Evolutionary conservation across 2,113 vertebrate genomes (phyloP).

Genomic region (Passer domesticus): DNA sequence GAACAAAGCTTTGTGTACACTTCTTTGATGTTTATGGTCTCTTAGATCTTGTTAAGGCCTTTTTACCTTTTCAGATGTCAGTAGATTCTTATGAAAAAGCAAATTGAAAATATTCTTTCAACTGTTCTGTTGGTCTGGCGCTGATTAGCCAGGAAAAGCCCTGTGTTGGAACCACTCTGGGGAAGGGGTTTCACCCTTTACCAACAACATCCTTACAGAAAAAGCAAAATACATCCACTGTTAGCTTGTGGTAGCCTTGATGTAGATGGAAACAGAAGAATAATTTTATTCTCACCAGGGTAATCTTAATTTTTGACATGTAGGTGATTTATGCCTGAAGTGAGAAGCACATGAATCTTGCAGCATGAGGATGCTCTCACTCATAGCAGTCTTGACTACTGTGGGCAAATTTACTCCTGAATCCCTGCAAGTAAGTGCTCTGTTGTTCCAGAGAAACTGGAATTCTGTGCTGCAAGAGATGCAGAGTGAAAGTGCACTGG

Average conservation of each 20-base stretch:
- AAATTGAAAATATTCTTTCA: neutral
- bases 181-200: neutral
- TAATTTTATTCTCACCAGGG: neutral
- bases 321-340: neutral
- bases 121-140: neutral
- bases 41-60: neutral
- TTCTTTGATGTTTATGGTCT: neutral
- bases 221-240: neutral
- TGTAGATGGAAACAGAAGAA: neutral
- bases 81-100: neutral
- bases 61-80: neutral
- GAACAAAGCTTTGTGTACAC: neutral
- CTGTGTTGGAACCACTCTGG: neutral
- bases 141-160: neutral
- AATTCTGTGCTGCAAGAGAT: neutral
- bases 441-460: neutral
- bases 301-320: neutral
- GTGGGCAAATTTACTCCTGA: neutral
- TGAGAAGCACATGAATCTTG: neutral
- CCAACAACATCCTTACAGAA: neutral
- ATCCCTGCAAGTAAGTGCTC: neutral
- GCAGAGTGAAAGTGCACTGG: neutral
- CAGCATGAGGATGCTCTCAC: accelerated
- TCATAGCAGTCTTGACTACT: neutral
- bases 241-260: neutral